A percentile compares a stretch with the other conserved stretches of the same genome.
Conservation (phyloP, 2,113 vertebrate genomes). For the Calidris pugnax region DNA sequence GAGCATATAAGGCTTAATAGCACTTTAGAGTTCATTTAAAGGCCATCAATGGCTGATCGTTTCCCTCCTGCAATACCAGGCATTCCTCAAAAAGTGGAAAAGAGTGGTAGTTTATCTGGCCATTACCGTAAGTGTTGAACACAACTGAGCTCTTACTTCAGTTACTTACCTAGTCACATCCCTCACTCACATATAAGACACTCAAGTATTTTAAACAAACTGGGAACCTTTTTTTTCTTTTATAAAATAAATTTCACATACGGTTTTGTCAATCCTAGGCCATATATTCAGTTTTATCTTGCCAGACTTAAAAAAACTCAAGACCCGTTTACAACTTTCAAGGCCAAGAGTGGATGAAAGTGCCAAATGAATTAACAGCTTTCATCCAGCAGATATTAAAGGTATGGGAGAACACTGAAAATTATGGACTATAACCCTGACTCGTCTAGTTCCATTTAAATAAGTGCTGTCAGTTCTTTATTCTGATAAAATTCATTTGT, state of each 20-base stretch:
- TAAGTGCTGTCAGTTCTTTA: neutral
- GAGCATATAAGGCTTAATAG: neutral
- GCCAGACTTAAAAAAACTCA: neutral
- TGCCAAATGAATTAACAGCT: neutral
- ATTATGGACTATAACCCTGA: neutral
- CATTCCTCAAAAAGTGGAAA: neutral
- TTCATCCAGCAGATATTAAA: neutral
- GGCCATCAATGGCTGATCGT: neutral
- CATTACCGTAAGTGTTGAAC: neutral
- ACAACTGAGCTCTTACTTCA: neutral
- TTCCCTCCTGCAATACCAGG: neutral
- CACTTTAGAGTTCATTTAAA: neutral
- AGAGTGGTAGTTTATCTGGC: neutral
- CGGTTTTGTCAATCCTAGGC: neutral
- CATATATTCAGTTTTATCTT: neutral
- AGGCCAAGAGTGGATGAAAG: neutral
- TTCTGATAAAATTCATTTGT: neutral
- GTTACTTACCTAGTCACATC: neutral
- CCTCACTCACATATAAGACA: neutral
- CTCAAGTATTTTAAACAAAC: neutral
- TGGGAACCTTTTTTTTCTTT: neutral
- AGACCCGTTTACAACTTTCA: neutral
- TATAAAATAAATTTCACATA: neutral
- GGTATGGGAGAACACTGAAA: neutral
- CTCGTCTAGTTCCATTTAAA: neutral